Percentiles rank a stretch among this genome's conserved stretches.
phyloP scores from a whole-genome alignment of 2,113 vertebrate species.

The Melanostigma gelatinosum region DNA sequence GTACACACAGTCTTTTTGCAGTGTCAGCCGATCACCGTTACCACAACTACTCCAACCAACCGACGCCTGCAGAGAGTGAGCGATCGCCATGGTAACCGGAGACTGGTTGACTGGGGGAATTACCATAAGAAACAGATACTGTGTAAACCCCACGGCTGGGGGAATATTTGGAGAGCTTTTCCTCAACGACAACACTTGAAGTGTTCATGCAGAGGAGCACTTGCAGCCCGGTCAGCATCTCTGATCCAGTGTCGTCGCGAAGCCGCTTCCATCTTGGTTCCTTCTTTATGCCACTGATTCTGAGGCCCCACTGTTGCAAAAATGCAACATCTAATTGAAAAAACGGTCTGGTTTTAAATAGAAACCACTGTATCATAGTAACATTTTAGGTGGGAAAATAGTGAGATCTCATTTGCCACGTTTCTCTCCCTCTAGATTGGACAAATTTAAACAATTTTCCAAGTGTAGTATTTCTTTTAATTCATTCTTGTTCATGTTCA shows the following conservation, averaged over 20 bases:
- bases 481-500: neutral
- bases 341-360: neutral
- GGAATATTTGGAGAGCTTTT: slow-evolving; percentile 60
- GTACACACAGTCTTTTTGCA: neutral
- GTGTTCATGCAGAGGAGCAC: slow-evolving; percentile 18
- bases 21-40: slow-evolving; percentile 15
- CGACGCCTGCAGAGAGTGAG: slow-evolving; percentile 30
- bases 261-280: slow-evolving; percentile 2
- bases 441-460: neutral
- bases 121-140: slow-evolving; percentile 57
- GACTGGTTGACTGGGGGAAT: slow-evolving; percentile 43
- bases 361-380: neutral
- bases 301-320: neutral
- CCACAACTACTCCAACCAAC: slow-evolving; percentile 24
- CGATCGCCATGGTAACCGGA: slow-evolving; percentile 49
- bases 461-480: neutral
- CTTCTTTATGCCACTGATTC: neutral
- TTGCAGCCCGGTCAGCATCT: neutral
- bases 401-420: too few relatives aligned
- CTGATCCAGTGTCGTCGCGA: neutral
- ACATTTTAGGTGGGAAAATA: neutral
- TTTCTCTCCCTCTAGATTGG: neutral
- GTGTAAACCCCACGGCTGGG: slow-evolving; percentile 45
- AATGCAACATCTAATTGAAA: neutral
- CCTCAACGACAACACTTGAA: slow-evolving; percentile 39